Evolutionary conservation across 2,888 invertebrate genomes (phyloP), one percentile per base, ranked within the genome.

Genomic region (Isoperla grammatica): DNA sequence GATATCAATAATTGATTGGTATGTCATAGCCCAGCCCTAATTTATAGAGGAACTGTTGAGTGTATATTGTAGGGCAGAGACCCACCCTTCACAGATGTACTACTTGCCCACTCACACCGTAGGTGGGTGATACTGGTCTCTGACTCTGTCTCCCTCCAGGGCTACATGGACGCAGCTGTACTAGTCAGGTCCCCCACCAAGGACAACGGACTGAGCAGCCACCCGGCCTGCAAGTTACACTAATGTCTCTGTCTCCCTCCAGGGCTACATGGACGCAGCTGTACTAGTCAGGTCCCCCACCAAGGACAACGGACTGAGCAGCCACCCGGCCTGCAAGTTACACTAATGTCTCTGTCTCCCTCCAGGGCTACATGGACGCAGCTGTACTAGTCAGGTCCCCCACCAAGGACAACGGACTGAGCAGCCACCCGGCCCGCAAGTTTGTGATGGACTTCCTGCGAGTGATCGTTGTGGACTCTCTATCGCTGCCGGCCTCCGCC

Each of bases 361-460:
- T 29, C 5, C 64, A 64, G 9, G 56, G 58, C n/a, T 49, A 43
- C 40, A 29, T 29, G 29, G 65, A 65, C 12, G 40, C 63, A 19
- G 64, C 63, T 11, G 63, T 67, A 8, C 49, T 66, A 13, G 63
- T 65, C 3, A 61, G 63, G 22, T 64, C 65, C 12, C 64, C 65
- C 2, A 63, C 66, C 11, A 64, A 63, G 59, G 77, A 78, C 35
- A 67, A 74, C 22, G 76, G 76, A 22, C 75, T 91, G 56, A 87
- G 88, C 1, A 82, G 81, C 64, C 94, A 95, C 72, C 84, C 90
- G 0, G 93, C 90, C 1, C 80, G 92, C 46, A 91, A 91, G 70
- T 90, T 91, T 69, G 90, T 98, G 22, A 89, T 97, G 78, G 97
- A 98, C 75, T 95, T 99, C 72, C 77, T 99, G 55, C 81, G 94